Conservation (phyloP, 2,888 invertebrate genomes). For the Argyresthia goedartella region DNA sequence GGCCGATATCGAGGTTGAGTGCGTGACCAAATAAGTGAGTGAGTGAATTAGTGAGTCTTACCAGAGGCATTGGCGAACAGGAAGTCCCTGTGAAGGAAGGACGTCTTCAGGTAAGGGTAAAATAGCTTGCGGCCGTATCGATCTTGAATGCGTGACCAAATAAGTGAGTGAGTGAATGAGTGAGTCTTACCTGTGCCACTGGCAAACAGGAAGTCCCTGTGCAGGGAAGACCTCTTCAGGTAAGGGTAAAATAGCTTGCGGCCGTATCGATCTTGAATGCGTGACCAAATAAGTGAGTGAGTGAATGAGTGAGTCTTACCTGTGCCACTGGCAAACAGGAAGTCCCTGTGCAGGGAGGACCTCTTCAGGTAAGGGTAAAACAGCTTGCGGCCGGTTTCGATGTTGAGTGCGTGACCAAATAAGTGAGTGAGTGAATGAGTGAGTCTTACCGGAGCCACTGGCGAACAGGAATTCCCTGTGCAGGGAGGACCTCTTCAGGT, state of each 20-base stretch:
- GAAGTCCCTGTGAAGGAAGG: no score
- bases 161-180: background rate
- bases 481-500: constrained; percentile 70
- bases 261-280: constrained; percentile 20
- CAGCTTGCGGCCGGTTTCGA: constrained; percentile 55
- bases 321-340: constrained; percentile 70
- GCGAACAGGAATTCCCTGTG: constrained; percentile 71
- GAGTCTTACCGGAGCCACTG: constrained; percentile 66
- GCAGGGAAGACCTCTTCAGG: constrained; percentile 70
- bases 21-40: no score
- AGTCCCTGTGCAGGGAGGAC: constrained; percentile 71
- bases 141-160: no score
- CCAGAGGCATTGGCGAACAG: no score
- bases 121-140: no score
- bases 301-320: constrained; percentile 37
- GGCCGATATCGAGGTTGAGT: no score
- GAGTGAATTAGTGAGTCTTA: no score
- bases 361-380: constrained; percentile 71
- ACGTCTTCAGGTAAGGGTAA: no score
- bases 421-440: background rate
- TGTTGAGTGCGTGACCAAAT: background rate
- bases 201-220: constrained; percentile 70
- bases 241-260: constrained; percentile 72
- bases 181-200: constrained; percentile 65
- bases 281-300: background rate